Conservation (phyloP, 2,888 invertebrate genomes). For the Tryphoninae sp. region DNA sequence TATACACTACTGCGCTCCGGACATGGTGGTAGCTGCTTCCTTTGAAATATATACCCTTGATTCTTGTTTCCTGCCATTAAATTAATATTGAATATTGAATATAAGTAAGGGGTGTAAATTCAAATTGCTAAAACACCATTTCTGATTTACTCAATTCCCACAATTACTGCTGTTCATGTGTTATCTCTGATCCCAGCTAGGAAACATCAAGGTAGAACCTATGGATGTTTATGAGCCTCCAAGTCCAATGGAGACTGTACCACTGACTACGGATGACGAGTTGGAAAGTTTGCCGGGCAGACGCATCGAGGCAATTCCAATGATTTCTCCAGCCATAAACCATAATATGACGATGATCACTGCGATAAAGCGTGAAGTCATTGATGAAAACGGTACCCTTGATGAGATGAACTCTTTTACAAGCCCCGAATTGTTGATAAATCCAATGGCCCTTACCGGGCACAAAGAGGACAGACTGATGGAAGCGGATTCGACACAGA, state of each 20-base stretch:
- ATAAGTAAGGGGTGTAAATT: no score
- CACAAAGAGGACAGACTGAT: conserved; percentile 71
- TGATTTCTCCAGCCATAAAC: neutral
- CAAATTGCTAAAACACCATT: no score
- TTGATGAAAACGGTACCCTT: conserved; percentile 67
- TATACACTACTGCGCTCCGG: no score
- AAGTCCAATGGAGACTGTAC: conserved; percentile 69
- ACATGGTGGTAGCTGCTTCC: no score
- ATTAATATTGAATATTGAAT: no score
- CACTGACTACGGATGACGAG: conserved; percentile 68
- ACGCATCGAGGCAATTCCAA: conserved; percentile 78
- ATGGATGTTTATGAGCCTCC: conserved; percentile 79
- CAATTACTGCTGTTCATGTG: neutral
- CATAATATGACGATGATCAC: neutral
- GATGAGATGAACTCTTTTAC: conserved; percentile 71
- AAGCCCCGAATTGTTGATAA: conserved; percentile 71
- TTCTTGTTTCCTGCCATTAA: no score
- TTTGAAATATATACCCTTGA: no score
- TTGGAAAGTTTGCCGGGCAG: conserved; percentile 72
- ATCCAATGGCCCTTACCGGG: conserved; percentile 70
- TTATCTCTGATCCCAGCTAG: conserved; percentile 76
- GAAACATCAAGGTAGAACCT: conserved; percentile 84
- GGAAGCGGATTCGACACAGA: conserved; percentile 77
- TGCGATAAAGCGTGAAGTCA: conserved; percentile 82
- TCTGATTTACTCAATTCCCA: no score